Percentiles rank a stretch among this genome's conserved stretches.
Evolutionary conservation across 2,113 vertebrate genomes (phyloP).

Genomic region (Cyanoramphus novaezelandiae): DNA sequence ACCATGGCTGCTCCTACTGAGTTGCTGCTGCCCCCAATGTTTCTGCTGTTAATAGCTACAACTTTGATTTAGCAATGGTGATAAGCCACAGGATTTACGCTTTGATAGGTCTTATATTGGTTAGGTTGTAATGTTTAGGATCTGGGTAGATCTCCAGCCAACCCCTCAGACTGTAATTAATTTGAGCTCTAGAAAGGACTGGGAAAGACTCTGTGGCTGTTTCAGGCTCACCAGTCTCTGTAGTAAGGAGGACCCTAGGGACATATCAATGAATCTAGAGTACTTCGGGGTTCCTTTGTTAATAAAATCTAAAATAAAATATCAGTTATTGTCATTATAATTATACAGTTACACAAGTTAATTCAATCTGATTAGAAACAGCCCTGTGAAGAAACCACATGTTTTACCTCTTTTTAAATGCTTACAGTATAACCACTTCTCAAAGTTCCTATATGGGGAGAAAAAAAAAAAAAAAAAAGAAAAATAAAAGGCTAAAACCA

Average conservation of each 20-base stretch:
- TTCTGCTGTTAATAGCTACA: background rate
- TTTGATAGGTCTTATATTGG: background rate
- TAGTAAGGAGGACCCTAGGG: background rate
- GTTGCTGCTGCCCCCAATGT: background rate
- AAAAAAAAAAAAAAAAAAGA: background rate
- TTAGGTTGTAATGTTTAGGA: background rate
- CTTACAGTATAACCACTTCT: slow-evolving; percentile 60
- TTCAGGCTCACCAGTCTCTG: background rate
- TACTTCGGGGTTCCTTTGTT: slow-evolving; percentile 11
- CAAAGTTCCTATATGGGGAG: slow-evolving; percentile 30
- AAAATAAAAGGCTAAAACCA: slow-evolving; percentile 21
- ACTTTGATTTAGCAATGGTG: background rate
- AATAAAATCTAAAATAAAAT: slow-evolving; percentile 69
- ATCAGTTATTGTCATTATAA: slow-evolving; percentile 51
- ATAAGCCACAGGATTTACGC: background rate
- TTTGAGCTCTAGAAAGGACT: background rate
- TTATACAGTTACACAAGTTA: slow-evolving; percentile 61
- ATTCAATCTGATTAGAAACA: slow-evolving; percentile 74
- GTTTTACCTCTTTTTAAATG: slow-evolving; percentile 69
- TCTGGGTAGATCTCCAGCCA: background rate
- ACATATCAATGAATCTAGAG: slow-evolving; percentile 49
- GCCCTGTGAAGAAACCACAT: slow-evolving; percentile 66
- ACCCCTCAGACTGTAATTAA: background rate
- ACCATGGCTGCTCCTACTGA: background rate
- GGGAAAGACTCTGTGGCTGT: background rate